These are phyloP conservation scores for Clistopyga incitator DNA, from an alignment of 2,888 invertebrate species.

Conservation along the genomic window DNA sequence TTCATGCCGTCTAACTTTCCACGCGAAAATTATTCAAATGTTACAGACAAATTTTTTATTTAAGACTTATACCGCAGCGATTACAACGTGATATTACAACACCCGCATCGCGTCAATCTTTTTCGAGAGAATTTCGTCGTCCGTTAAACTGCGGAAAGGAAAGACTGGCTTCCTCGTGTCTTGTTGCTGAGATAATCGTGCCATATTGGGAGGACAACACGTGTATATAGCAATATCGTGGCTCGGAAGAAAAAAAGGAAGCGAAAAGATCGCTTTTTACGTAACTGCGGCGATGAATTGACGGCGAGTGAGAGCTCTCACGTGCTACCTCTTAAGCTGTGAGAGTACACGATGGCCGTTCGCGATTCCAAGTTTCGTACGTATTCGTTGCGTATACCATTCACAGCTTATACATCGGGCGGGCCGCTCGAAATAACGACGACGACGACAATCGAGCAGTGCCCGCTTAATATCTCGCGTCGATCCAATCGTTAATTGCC, in stretches of 20 bases:
- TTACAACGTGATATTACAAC: not conserved
- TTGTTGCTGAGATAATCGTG: slow-evolving; percentile 30
- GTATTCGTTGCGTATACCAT: slow-evolving; percentile 9
- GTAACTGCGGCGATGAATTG: not conserved
- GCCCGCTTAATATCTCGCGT: slow-evolving; percentile 42
- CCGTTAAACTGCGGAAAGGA: slow-evolving; percentile 6
- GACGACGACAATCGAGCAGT: slow-evolving; percentile 11
- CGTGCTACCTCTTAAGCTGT: slow-evolving; percentile 30
- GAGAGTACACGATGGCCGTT: not conserved
- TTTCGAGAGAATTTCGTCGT: slow-evolving; percentile 6
- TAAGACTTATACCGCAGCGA: not conserved
- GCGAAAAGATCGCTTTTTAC: slow-evolving; percentile 21
- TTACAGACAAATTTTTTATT: not conserved
- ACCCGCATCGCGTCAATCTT: not conserved
- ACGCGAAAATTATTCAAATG: not conserved
- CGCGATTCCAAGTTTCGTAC: not conserved
- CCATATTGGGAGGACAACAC: slow-evolving; percentile 23
- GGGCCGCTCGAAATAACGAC: slow-evolving; percentile 46
- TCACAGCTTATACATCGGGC: slow-evolving; percentile 22
- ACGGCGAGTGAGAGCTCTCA: slow-evolving; percentile 25
- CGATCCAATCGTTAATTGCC: slow-evolving; percentile 60
- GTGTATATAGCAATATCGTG: slow-evolving; percentile 11
- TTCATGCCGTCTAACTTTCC: no score
- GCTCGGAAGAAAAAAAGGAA: slow-evolving; percentile 20
- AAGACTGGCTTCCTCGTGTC: slow-evolving; percentile 37